A percentile compares a stretch with the other conserved stretches of the same genome.
phyloP scores from a whole-genome alignment of 1,140 invertebrate species.

The Trichoplusia ni region DNA sequence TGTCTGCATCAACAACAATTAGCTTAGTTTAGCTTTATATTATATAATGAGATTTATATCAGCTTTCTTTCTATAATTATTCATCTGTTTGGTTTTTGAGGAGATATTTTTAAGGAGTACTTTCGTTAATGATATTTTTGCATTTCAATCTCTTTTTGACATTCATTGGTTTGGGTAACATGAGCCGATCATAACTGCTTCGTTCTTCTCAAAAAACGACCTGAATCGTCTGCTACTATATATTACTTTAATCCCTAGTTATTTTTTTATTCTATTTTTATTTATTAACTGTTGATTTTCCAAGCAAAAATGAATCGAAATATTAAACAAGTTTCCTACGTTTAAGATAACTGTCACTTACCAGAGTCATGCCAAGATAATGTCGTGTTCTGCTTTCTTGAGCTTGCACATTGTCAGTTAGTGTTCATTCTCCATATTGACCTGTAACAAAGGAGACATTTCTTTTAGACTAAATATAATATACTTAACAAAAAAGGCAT shows the following conservation, averaged over 20 bases:
- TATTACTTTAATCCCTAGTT: no score
- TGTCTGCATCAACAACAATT: neutral
- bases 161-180: no score
- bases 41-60: neutral
- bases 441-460: slow-evolving; percentile 52
- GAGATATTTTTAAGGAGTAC: no score
- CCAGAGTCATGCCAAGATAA: slow-evolving; percentile 57
- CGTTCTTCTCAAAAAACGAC: no score
- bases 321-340: neutral
- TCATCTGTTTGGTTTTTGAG: no score
- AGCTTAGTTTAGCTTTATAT: neutral
- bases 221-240: no score
- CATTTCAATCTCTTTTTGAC: no score
- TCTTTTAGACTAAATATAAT: neutral
- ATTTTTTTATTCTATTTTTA: no score
- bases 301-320: neutral
- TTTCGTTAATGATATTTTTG: no score
- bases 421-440: slow-evolving; percentile 37
- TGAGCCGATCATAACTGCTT: no score
- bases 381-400: slow-evolving; percentile 21
- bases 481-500: neutral
- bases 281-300: neutral
- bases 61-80: neutral
- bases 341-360: slow-evolving; percentile 16
- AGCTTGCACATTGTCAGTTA: slow-evolving; percentile 47